Percentiles rank a stretch among this genome's conserved stretches.
Conservation (phyloP, 2,888 invertebrate species). For the Pyrrhosoma nymphula region DNA sequence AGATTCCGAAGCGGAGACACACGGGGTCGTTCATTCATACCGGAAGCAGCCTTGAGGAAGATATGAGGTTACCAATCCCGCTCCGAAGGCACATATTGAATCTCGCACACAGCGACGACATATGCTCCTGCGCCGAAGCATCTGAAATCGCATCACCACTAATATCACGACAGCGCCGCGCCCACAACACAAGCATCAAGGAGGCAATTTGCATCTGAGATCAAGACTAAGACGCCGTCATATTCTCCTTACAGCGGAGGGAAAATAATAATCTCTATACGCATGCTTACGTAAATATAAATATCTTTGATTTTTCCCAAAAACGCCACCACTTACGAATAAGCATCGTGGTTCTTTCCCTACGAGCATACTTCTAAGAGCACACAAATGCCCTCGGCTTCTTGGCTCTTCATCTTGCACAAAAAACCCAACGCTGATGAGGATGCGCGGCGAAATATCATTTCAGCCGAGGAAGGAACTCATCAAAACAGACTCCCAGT, state of each 20-base stretch:
- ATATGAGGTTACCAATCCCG: background rate
- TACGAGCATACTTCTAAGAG: background rate
- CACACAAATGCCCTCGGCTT: constrained; percentile 8
- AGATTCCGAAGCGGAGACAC: background rate
- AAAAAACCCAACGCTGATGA: background rate
- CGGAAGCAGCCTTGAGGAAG: background rate
- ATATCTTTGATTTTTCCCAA: background rate
- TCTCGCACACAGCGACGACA: background rate
- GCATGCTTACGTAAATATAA: no score
- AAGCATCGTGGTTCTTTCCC: background rate
- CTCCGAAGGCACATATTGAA: background rate
- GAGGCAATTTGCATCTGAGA: background rate
- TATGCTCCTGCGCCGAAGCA: background rate
- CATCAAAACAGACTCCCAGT: background rate
- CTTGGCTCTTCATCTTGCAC: background rate
- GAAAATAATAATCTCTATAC: background rate
- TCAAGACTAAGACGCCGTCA: background rate
- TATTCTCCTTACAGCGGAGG: background rate
- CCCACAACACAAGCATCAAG: background rate
- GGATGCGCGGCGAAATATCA: constrained; percentile 10
- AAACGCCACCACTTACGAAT: background rate
- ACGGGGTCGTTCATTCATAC: background rate
- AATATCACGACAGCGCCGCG: background rate
- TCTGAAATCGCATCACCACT: background rate
- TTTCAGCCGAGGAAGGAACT: constrained; percentile 15